These are phyloP conservation scores for Drosophila elegans DNA, from an alignment of 1,140 invertebrate species.

Conservation along the genomic window DNA sequence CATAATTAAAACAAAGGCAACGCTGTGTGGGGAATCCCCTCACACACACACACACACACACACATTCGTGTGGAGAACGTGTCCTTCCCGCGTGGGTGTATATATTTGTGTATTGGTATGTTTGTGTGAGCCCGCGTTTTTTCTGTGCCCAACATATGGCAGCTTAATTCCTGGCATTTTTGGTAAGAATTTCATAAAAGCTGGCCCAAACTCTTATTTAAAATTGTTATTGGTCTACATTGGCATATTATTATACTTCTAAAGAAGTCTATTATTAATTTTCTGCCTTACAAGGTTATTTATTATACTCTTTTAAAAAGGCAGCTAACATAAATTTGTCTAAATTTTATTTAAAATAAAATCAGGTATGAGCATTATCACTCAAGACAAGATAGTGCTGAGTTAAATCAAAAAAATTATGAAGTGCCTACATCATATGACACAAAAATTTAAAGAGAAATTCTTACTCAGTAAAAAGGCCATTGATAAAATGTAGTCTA, in stretches of 20 bases:
- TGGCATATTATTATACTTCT: neutral
- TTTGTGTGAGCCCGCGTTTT: conserved; percentile 67
- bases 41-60: neutral
- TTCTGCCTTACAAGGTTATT: neutral
- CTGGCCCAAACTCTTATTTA: conserved; percentile 15
- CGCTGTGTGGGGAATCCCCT: conserved; percentile 30
- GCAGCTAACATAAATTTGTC: neutral
- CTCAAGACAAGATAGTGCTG: too few relatives aligned
- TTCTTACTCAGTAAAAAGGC: too few relatives aligned
- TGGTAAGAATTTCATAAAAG: conserved; percentile 43
- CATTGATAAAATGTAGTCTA: too few relatives aligned
- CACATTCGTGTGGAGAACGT: neutral
- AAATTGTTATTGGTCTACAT: neutral
- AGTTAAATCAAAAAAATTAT: too few relatives aligned
- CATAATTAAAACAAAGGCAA: conserved; percentile 47
- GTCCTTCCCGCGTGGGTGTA: conserved; percentile 6
- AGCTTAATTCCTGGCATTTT: conserved; percentile 61
- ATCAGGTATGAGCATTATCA: too few relatives aligned
- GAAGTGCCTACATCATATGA: too few relatives aligned
- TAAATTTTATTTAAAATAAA: too few relatives aligned
- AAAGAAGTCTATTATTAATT: neutral
- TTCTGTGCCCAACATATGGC: conserved; percentile 67
- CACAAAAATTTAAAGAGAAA: too few relatives aligned
- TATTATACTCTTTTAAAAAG: neutral
- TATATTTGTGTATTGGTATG: conserved; percentile 20